Conservation (phyloP, 2,797 vertebrate species). For the Limosa lapponica region DNA sequence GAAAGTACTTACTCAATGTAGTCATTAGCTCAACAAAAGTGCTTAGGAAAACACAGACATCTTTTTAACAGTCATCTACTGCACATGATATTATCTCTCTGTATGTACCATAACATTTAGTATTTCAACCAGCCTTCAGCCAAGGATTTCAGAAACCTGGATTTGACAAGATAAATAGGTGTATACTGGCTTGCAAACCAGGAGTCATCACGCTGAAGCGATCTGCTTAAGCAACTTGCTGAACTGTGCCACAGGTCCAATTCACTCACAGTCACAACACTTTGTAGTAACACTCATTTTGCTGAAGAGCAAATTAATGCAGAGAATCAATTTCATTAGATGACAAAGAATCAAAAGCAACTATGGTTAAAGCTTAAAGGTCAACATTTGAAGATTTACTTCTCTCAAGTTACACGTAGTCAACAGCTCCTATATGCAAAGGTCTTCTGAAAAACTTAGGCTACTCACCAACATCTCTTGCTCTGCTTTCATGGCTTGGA, state of each 20-base stretch:
- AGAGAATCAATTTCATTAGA: not conserved
- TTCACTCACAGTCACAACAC: not conserved
- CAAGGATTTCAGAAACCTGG: not conserved
- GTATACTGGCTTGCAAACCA: not conserved
- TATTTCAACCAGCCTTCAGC: not conserved
- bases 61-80: not conserved
- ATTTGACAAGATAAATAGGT: not conserved
- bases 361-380: not conserved
- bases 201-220: not conserved
- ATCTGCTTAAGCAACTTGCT: not conserved
- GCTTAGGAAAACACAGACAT: not conserved
- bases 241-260: not conserved
- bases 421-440: not conserved
- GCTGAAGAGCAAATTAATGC: not conserved
- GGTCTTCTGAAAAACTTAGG: not conserved
- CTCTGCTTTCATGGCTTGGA: slow-evolving; percentile 84
- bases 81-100: not conserved
- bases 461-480: slow-evolving; percentile 87
- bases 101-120: not conserved
- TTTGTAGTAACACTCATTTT: not conserved
- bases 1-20: not conserved
- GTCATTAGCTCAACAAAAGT: not conserved
- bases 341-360: not conserved
- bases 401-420: not conserved
- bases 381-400: not conserved